These are phyloP conservation scores for Bradypus variegatus DNA, from an alignment of 2,797 vertebrate species.

Conservation along the genomic window DNA sequence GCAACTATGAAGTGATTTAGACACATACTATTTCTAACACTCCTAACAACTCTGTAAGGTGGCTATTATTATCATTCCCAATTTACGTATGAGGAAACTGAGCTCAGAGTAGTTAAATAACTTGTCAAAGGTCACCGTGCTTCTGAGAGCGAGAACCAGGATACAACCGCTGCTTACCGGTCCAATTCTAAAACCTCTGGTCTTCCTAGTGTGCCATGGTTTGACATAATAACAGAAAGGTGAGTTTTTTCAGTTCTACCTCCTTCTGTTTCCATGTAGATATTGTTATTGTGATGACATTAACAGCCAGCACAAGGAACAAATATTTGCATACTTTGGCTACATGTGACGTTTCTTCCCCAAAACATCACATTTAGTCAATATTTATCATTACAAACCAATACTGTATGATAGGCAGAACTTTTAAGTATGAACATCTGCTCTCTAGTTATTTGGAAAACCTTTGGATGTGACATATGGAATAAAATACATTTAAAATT, in stretches of 20 bases:
- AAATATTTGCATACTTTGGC: not conserved
- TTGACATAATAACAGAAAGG: not conserved
- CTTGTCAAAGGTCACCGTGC: not conserved
- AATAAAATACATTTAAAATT: not conserved
- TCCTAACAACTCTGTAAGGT: not conserved
- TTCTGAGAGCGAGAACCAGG: not conserved
- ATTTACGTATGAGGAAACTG: not conserved
- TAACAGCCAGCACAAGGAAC: not conserved
- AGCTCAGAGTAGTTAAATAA: not conserved
- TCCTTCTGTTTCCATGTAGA: not conserved
- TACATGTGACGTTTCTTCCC: not conserved
- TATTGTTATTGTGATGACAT: not conserved
- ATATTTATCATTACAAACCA: not conserved
- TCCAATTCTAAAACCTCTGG: not conserved
- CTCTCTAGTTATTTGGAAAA: constrained; percentile 15
- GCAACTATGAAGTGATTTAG: not conserved
- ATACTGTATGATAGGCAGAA: not conserved
- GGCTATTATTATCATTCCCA: not conserved
- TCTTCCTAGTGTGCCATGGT: not conserved
- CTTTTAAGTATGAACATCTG: not conserved
- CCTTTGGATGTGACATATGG: not conserved
- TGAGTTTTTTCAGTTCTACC: not conserved
- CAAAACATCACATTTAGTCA: not conserved
- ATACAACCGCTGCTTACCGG: accelerated
- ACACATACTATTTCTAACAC: not conserved